Conservation (phyloP, 2,888 invertebrate species). For the Pseudococcus viburni region DNA sequence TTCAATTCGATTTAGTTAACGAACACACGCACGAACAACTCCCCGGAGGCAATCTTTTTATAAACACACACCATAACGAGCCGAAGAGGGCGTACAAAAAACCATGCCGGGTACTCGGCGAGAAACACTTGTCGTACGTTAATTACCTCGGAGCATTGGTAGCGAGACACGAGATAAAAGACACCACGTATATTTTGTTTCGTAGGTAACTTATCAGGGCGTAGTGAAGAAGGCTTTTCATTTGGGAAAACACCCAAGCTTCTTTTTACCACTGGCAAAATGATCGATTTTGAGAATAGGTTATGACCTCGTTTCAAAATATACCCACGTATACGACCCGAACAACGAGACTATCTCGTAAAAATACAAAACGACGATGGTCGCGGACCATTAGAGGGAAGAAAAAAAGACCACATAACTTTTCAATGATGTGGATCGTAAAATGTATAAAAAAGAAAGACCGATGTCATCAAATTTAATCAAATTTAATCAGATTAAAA, state of each 20-base stretch:
- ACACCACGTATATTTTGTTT: background rate
- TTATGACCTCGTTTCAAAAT: conserved; percentile 20
- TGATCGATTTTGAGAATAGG: conserved; percentile 36
- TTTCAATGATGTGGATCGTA: too few species aligned
- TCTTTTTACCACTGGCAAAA: background rate
- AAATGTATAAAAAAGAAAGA: too few species aligned
- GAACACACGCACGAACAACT: conserved; percentile 38
- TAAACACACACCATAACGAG: background rate
- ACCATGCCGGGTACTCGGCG: background rate
- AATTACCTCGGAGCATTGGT: conserved; percentile 41
- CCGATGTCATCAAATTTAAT: too few species aligned
- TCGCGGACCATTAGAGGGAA: too few species aligned
- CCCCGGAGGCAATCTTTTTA: conserved; percentile 20
- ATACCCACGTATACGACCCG: too few species aligned
- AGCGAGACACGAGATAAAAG: background rate
- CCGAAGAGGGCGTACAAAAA: background rate
- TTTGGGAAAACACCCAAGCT: conserved; percentile 25
- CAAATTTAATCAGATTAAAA: too few species aligned
- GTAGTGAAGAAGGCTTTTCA: conserved; percentile 41
- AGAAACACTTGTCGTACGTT: conserved; percentile 35
- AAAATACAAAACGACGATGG: too few species aligned
- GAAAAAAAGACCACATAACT: too few species aligned
- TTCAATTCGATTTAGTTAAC: conserved; percentile 49
- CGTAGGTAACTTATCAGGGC: background rate
- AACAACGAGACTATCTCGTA: too few species aligned